Percentiles rank a stretch among this genome's conserved stretches.
Evolutionary conservation across 2,113 vertebrate genomes (phyloP).

Genomic region (Thinocorus orbignyianus): DNA sequence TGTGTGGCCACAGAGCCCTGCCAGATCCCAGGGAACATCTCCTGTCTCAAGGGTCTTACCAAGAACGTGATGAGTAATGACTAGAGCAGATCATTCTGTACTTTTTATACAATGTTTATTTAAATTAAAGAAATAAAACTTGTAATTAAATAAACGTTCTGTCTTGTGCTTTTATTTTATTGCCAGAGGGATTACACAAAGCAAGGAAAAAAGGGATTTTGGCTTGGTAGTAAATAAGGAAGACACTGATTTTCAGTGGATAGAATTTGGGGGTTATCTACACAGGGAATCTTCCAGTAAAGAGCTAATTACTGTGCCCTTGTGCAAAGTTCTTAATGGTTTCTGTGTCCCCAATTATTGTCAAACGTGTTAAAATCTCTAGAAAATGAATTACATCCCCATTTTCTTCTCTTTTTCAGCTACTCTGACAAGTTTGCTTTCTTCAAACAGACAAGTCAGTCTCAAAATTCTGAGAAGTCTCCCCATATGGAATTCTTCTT

Average conservation of each 20-base stretch:
- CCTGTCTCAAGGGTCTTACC: not conserved
- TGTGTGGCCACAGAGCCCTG: not conserved
- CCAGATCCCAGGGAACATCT: not conserved
- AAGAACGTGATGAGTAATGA: not conserved
- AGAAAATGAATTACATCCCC: not conserved
- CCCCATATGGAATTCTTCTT: not conserved
- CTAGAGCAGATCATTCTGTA: not conserved
- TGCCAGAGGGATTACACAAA: not conserved
- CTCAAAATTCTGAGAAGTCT: not conserved
- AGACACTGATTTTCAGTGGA: not conserved
- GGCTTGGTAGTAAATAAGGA: not conserved
- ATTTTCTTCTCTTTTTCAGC: not conserved
- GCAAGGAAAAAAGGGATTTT: not conserved
- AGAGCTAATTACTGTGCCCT: not conserved
- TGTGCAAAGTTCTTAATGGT: not conserved
- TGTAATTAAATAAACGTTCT: not conserved
- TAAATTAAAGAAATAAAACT: conserved; percentile 56
- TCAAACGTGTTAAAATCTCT: not conserved
- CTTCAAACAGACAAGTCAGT: not conserved
- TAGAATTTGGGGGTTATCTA: not conserved
- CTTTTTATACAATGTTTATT: conserved; percentile 54
- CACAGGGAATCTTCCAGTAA: not conserved
- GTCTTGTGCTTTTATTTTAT: not conserved
- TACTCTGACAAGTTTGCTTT: not conserved
- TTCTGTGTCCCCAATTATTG: not conserved